Evolutionary conservation across 2,888 invertebrate species (phyloP), one percentile per base, ranked within the genome.

Genomic region (Pristionchus japonicus): DNA sequence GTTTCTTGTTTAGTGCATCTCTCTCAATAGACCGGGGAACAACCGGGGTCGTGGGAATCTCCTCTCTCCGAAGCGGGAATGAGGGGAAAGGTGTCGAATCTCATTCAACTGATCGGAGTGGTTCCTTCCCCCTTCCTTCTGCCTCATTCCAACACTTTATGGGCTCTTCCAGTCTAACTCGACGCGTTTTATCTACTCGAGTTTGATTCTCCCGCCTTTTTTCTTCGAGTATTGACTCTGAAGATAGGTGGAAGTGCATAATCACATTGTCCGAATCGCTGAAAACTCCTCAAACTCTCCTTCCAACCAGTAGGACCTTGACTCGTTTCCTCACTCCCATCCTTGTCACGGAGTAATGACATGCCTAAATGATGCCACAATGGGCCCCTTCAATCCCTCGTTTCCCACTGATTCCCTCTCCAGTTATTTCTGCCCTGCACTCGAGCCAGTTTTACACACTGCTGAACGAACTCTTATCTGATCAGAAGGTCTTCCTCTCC

Each of bases 291-390:
- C n/a, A 52, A 52, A 52, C 52, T 52, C 47, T 2, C 61, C 61
- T 61, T 31, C 11, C 11, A 15, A 13, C 4, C 34, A n/a, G n/a
- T 67, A 67, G 67, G n/a, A 61, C 67, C 67, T 67, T 67, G 67
- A 67, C 67, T 67, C 67, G 15, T 67, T 67, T n/a, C n/a, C n/a
- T n/a, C n/a, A n/a, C n/a, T n/a, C 67, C 27, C 67, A 67, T n/a
- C 67, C 67, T 67, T 34, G 67, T 67, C 67, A 34, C 64, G 13
- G 20, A 34, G 34, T 67, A 67, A 67, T 34, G 67, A 67, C 67
- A 27, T n/a, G 67, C 20, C 27, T 6, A 11, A 61, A 67, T 15
- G 34, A 67, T 67, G 67, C 34, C n/a, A 40, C 31, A n/a, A 43
- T 74, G 40, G 34, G n/a, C 23, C 67, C 20, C 31, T 74, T 74